Base-by-base conservation (phyloP, 1,140 invertebrate genomes). In the Dermatophagoides farinae region DNA sequence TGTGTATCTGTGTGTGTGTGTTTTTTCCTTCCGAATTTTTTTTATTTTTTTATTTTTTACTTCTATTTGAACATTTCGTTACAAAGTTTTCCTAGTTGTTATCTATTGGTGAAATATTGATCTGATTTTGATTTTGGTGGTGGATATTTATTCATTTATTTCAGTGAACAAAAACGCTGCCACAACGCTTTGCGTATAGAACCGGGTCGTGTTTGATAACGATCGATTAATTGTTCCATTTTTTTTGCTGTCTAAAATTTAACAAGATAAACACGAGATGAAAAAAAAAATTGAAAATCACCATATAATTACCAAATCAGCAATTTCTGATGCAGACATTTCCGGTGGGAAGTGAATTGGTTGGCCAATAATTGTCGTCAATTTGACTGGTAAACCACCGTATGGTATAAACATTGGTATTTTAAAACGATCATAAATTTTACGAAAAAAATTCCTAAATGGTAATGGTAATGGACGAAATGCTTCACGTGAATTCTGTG, bases 361-460 rank as follows among this genome's bases (percentile, higher is more conserved):
- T 57, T 65, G 25, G 23, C 64, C 64, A n/a, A 65, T 55, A 16
- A 55, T 44, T 1, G 64, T 63, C 71, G 64, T 78, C 68, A 97
- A 76, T 75, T 97, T 97, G 0, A 97, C 93, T 1, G 95, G 93
- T 76, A 97, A 97, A 43, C 90, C 88, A 25, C 95, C 95, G 76
- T 95, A 98, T 31, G 31, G 31, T 59, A 97, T 84, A 22, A 92
- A 92, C 64, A 95, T 77, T 14, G 95, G 95, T 65, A 97, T 77
- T 63, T 85, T 80, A 0, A 86, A 89, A 66, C 78, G 80, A 60
- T 85, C 81, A 74, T 85, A 88, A 16, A 89, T 62, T 62, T 70
- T 68, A 57, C 75, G 64, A 39, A 77, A 70, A 57, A 67, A 70
- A 25, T 61, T 71, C 22, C 62, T 71, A 74, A 51, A 52, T 66